A percentile compares a stretch with the other conserved stretches of the same genome.
Conservation (phyloP, 2,888 invertebrate genomes). For the Tachina fera region DNA sequence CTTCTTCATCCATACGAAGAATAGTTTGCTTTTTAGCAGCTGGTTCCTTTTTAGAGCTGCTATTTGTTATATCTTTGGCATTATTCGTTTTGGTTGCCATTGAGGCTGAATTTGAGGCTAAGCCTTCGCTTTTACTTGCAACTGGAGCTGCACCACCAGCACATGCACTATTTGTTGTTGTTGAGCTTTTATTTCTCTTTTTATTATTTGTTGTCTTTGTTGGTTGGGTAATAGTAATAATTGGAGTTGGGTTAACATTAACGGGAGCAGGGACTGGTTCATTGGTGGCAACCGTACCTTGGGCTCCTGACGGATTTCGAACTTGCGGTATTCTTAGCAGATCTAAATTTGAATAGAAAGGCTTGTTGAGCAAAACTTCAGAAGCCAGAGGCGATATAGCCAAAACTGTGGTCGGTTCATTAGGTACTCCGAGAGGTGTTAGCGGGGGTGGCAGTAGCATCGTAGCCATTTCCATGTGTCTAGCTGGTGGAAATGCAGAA, state of each 20-base stretch:
- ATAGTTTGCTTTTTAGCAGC: slow-evolving; percentile 70
- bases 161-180: slow-evolving; percentile 4
- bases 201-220: slow-evolving; percentile 56
- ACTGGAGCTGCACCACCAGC: not conserved
- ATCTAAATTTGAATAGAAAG: slow-evolving; percentile 79
- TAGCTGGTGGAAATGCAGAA: slow-evolving; percentile 29
- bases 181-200: slow-evolving; percentile 62
- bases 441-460: slow-evolving; percentile 45
- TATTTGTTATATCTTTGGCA: slow-evolving; percentile 56
- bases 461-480: slow-evolving; percentile 63
- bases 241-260: slow-evolving; percentile 19
- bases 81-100: slow-evolving; percentile 35
- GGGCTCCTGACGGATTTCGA: slow-evolving; percentile 74
- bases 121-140: not conserved
- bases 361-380: slow-evolving; percentile 72
- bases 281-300: not conserved
- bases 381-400: slow-evolving; percentile 57
- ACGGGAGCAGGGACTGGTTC: slow-evolving; percentile 32
- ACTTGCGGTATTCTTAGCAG: slow-evolving; percentile 79
- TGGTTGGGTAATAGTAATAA: slow-evolving; percentile 15
- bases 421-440: slow-evolving; percentile 26
- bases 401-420: slow-evolving; percentile 48
- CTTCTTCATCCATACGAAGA: slow-evolving; percentile 79
- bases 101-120: slow-evolving; percentile 6
- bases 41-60: slow-evolving; percentile 65